Base-by-base conservation (phyloP, 2,113 vertebrate genomes). In the Nannospalax galili region DNA sequence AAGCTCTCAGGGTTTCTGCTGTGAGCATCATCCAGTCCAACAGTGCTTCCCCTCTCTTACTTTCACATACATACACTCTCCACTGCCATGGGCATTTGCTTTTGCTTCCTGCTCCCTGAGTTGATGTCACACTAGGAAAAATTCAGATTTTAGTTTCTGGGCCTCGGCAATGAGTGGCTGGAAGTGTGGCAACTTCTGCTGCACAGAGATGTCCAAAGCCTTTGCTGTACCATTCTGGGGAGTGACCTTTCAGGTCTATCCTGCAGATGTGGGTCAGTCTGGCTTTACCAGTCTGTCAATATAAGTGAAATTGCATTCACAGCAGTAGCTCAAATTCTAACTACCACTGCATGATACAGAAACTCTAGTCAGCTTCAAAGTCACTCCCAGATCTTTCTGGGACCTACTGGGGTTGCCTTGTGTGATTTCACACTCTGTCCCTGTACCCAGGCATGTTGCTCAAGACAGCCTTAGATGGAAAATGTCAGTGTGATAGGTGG, bases 91-190 rank as follows among this genome's bases (percentile, higher is more conserved):
- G 32, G n/a, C 64, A 60, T 89, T 93, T 70, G 32, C 58, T 94
- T 94, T 82, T 26, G 24, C 72, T 84, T 95, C 92, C 56, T 78
- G 74, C 90, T 97, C 95, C 95, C 95, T 95, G 96, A 35, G 28
- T 95, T 93, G 95, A 96, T 0, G 72, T 87, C 95, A 72, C 1
- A 6, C 65, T 88, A 88, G 88, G 96, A 96, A 94, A 88, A 73
- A 85, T 97, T 99, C 98, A 99, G 97, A 99, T 99, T 98, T 99
- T 99, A 48, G 99, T 99, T 98, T 99, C 99, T 72, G 99, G 99
- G 93, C 99, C 20, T 99, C 99, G 0, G 99, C 98, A 94, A 99
- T 98, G 92, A 99, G 98, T 12, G 99, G 99, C 95, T 99, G 99
- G 96, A 99, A 99, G 94, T 99, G 95, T 98, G 90, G 99, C 99